Evolutionary conservation across 2,797 vertebrate species (phyloP), one percentile per base, ranked within the genome.

Genomic region (Acanthiza pusilla): DNA sequence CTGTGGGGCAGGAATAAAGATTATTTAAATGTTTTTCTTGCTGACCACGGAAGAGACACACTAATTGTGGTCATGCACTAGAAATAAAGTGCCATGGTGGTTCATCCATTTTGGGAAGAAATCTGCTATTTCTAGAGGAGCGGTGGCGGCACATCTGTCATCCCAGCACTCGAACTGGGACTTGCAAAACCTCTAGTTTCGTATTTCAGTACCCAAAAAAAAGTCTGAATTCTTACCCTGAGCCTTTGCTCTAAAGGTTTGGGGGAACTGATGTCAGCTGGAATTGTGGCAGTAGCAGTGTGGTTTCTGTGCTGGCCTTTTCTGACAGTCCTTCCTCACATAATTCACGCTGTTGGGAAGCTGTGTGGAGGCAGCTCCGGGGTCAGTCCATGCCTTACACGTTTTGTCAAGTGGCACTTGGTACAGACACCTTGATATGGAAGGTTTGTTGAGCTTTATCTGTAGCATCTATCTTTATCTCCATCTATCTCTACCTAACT

Each of bases 241-340:
- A 84, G 85, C 76, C 90, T 97, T 95, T 96, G 84, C 94, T 81
- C 93, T 72, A 62, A 58, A 90, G 60, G 43, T 45, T 38, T 78
- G n/a, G 82, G 48, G 81, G 43, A 70, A 9, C 55, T 78, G 7
- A 2, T 4, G 10, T 48, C 63, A 38, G 82, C 3, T 1, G 8
- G 54, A 72, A 19, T 2, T 22, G n/a, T 4, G 11, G 16, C 50
- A 27, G 66, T 70, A 81, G 62, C 58, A 16, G 0, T 7, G 70
- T n/a, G 65, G 16, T 40, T 72, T 78, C 85, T 45, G 57, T 43
- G 60, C 85, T 77, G 89, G 45, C 60, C 76, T 58, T 21, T 81
- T 51, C 88, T 55, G 7, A 5, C 48, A 66, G 78, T 66, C 29
- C 40, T 29, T 36, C 66, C 53, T 13, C 48, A 9, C 11, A 1